Evolutionary conservation across 2,797 vertebrate species (phyloP).

Genomic region (Petrocephalus schoutedeni): DNA sequence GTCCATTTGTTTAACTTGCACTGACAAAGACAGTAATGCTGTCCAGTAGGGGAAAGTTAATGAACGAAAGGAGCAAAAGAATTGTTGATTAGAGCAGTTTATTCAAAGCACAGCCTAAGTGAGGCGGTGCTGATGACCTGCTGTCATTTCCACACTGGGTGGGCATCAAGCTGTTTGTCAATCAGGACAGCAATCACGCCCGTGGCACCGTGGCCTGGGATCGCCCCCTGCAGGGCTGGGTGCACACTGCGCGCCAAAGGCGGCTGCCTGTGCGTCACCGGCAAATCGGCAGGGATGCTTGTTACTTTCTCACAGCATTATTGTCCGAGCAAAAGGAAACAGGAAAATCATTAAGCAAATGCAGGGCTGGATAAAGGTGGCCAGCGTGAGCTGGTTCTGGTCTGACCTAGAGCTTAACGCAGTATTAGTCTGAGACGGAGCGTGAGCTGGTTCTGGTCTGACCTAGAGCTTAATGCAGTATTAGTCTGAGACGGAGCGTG

Average conservation of each 20-base stretch:
- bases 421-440: background rate
- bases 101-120: background rate
- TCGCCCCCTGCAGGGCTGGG: background rate
- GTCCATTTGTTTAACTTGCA: background rate
- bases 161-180: background rate
- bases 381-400: background rate
- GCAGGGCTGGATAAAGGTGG: background rate
- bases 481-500: too few species aligned
- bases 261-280: background rate
- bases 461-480: too few species aligned
- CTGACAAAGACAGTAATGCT: background rate
- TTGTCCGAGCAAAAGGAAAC: background rate
- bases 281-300: background rate
- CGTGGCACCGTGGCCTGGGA: background rate
- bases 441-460: too few species aligned
- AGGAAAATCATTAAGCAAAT: background rate
- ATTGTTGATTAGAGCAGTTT: background rate
- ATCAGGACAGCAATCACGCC: conserved; percentile 1
- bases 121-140: background rate
- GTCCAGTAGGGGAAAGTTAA: background rate
- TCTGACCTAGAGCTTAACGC: background rate
- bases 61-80: background rate
- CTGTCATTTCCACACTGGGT: conserved; percentile 2
- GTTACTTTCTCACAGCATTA: background rate
- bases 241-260: background rate